Evolutionary conservation across 1,140 invertebrate genomes (phyloP).

Genomic region (Drosophila sp.): DNA sequence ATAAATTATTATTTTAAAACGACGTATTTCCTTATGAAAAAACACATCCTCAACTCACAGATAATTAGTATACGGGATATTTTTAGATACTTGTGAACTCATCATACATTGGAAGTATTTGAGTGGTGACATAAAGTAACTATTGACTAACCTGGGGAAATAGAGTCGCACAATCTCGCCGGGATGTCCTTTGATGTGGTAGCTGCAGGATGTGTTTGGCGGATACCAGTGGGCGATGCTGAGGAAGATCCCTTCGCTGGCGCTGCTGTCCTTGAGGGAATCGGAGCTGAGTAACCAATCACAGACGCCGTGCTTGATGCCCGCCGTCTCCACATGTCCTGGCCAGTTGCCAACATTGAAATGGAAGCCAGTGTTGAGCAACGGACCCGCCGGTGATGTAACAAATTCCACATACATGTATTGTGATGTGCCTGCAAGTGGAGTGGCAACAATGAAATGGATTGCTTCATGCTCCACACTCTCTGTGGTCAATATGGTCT

Average conservation of each 20-base stretch:
- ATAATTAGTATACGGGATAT: no score
- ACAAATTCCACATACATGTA: slow-evolving; percentile 96
- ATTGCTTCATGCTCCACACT: slow-evolving; percentile 5
- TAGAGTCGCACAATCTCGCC: slow-evolving; percentile 94
- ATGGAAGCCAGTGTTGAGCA: slow-evolving; percentile 95
- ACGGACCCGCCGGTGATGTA: slow-evolving; percentile 93
- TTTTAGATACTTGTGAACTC: no score
- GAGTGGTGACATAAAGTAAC: background rate
- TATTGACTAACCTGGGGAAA: slow-evolving; percentile 90
- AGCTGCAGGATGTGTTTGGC: slow-evolving; percentile 95
- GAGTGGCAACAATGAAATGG: no score
- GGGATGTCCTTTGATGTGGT: slow-evolving; percentile 92
- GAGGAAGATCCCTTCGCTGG: slow-evolving; percentile 93
- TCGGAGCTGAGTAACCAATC: slow-evolving; percentile 94
- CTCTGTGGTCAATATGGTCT: background rate
- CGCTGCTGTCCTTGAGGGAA: slow-evolving; percentile 89
- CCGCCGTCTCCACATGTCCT: slow-evolving; percentile 94
- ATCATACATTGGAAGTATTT: background rate
- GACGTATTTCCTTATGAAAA: no score
- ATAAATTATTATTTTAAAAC: no score
- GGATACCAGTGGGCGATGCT: slow-evolving; percentile 97
- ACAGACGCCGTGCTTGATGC: slow-evolving; percentile 92
- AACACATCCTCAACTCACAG: no score
- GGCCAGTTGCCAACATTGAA: slow-evolving; percentile 97
- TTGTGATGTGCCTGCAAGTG: slow-evolving; percentile 89